Conservation (phyloP, 2,797 vertebrate species). For the Bothrops alternatus region DNA sequence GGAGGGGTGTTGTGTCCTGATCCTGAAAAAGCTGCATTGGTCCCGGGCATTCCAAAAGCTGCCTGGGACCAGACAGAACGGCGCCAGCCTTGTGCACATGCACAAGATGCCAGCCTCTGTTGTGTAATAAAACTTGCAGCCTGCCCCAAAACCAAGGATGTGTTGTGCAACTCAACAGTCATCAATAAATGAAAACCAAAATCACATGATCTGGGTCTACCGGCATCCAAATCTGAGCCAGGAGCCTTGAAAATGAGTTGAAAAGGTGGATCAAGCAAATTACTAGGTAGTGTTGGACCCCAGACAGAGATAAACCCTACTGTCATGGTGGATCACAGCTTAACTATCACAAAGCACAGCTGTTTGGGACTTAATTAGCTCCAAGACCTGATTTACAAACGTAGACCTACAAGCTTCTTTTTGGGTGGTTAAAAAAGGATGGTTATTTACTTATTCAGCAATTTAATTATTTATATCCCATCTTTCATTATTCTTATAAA, state of each 20-base stretch:
- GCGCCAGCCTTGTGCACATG: no score
- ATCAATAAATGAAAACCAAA: slow-evolving; percentile 13
- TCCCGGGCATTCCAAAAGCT: no score
- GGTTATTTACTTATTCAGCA: background rate
- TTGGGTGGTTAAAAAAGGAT: background rate
- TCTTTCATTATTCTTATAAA: background rate
- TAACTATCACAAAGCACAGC: background rate
- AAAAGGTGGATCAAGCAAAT: background rate
- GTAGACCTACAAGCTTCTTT: background rate
- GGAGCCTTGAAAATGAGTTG: background rate
- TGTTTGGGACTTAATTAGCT: background rate
- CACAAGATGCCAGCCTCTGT: background rate
- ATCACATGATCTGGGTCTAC: background rate
- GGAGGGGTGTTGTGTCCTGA: no score
- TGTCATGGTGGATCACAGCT: background rate
- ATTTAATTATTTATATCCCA: background rate
- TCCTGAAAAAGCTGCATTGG: no score
- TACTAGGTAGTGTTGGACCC: background rate
- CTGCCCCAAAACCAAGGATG: no score
- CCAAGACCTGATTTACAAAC: background rate
- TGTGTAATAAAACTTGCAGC: background rate
- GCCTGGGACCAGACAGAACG: no score
- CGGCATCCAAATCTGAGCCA: background rate
- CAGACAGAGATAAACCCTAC: background rate
- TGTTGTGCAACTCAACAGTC: background rate